Evolutionary conservation across 2,797 vertebrate genomes (phyloP), one percentile per base, ranked within the genome.

Genomic region (Chelidonichthys spinosus): DNA sequence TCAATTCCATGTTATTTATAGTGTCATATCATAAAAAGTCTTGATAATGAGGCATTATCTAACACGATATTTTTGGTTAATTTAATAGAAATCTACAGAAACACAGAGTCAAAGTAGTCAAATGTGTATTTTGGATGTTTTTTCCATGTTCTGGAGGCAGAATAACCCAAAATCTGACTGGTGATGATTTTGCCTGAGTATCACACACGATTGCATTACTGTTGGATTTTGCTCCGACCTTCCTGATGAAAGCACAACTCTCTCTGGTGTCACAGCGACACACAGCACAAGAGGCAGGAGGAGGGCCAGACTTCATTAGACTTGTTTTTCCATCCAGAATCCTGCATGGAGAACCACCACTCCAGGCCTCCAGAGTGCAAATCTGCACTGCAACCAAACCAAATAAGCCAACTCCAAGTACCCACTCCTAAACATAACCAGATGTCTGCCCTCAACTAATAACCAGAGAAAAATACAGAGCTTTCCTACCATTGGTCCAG

Each of bases 361-460:
- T 32, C 82, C 79, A 78, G 85, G 79, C 76, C 84, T 86, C 89
- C 67, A 69, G 71, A 90, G 84, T 83, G 90, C 83, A 88, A 67
- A 81, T 77, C 90, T 79, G 75, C 75, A 37, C 82, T 74, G 82
- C 83, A 88, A 91, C 88, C 88, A 89, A 92, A 83, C 83, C 80
- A 89, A 88, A 86, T 80, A 85, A 66, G 37, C 52, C 65, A 6
- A 60, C 55, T 72, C 82, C 78, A 74, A 86, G 85, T 89, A 87
- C 85, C 82, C 83, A 6, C 74, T 87, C 58, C 73, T 93, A 92
- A 95, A 85, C 46, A 52, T 73, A 85, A 89, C 86, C 94, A 95
- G 91, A 95, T 94, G 94, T 90, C 82, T 90, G 87, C 89, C 87
- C 81, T 81, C 69, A 54, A 37, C 81, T 74, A 78, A 82, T 83